Base-by-base conservation (phyloP, 1,140 invertebrate genomes). In the Dufourea novaeangliae region DNA sequence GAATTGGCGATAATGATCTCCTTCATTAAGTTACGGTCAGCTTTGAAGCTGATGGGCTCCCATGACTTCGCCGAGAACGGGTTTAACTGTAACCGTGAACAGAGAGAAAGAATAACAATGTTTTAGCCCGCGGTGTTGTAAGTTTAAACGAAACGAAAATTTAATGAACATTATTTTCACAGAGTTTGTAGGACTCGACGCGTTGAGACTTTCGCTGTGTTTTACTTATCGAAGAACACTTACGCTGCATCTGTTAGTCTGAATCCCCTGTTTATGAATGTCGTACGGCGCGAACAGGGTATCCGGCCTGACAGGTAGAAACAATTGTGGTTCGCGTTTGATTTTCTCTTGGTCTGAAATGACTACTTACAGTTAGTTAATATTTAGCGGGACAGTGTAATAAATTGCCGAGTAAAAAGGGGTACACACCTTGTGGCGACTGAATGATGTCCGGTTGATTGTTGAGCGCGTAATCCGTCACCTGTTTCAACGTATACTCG, bases 1-100 rank as follows among this genome's bases (percentile, higher is more conserved):
- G 95, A 94, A 87, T 95, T 95, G 61, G 95, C 95, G 79, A 96
- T 95, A 81, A 95, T 95, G 89, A 93, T 93, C 87, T 94, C 93
- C 83, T 93, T 92, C 90, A 92, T 92, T 50, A 92, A 86, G 76
- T 92, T 93, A 77, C 92, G 90, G 81, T 92, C 90, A 46, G 91
- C 83, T 83, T 92, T 92, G 81, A 91, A 92, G 80, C 92, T 92
- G 79, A 93, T 92, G 46, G 91, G 91, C 73, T 92, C 91, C 90
- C 92, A 92, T 63, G 91, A 91, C 73, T 92, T 93, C 12, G 92
- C 89, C 73, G 92, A 92, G 86, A 92, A 92, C 80, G 91, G 92
- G 87, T 93, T 92, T 72, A 91, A 82, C 92, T 93, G 87, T 25
- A 84, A 86, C 1, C 69, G 68, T 34, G 78, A 32, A 25, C 22